Percentiles rank a stretch among this genome's conserved stretches.
Conservation (phyloP, 2,888 invertebrate species). For the Limenitis camilla region DNA sequence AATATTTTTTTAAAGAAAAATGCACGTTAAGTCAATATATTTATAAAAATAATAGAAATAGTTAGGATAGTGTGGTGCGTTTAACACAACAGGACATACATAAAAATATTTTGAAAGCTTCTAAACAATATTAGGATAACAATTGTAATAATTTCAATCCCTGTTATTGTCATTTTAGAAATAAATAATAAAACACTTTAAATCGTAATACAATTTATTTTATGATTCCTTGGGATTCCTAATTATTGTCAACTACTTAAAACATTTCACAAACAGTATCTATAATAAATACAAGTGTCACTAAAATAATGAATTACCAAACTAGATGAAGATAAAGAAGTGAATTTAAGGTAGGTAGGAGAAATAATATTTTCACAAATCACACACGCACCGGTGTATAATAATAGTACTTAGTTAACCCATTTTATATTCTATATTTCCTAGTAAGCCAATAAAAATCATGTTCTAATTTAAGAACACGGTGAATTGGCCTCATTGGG, state of each 20-base stretch:
- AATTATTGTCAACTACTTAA: conserved; percentile 12
- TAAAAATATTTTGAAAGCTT: too few species aligned
- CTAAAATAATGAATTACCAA: too few species aligned
- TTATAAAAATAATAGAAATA: too few species aligned
- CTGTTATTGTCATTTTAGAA: background rate
- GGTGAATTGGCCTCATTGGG: conserved; percentile 6
- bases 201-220: conserved; percentile 18
- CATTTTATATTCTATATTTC: background rate
- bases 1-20: too few species aligned
- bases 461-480: conserved; percentile 12
- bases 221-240: conserved; percentile 9
- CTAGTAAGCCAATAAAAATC: conserved; percentile 1
- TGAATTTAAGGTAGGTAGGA: too few species aligned
- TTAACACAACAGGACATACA: too few species aligned
- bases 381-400: conserved; percentile 3
- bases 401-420: background rate
- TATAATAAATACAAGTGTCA: too few species aligned
- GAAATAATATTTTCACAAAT: conserved; percentile 9
- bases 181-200: conserved; percentile 10
- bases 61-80: too few species aligned
- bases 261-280: conserved; percentile 11
- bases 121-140: too few species aligned
- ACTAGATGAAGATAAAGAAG: too few species aligned
- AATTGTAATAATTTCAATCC: background rate
- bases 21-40: too few species aligned